Percentiles rank a stretch among this genome's conserved stretches.
These are phyloP conservation scores for Rhimphoctona megacephalus DNA, from an alignment of 2,888 invertebrate species.

Conservation along the genomic window DNA sequence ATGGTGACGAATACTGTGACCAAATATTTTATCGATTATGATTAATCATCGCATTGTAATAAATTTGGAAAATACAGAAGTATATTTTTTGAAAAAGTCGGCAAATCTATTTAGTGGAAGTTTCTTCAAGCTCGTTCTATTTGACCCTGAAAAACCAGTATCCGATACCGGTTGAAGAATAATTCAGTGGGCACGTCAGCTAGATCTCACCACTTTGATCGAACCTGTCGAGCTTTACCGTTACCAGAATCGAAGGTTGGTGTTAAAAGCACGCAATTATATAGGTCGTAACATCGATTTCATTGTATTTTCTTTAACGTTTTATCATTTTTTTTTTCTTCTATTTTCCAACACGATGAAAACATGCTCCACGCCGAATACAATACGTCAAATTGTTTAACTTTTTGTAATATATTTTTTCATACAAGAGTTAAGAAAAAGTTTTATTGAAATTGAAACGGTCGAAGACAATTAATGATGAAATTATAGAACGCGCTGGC, in stretches of 20 bases:
- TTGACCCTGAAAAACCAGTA: slow-evolving; percentile 48
- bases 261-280: slow-evolving; percentile 43
- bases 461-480: no score
- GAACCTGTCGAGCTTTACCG: slow-evolving; percentile 64
- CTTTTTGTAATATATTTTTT: no score
- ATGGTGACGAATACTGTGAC: no score
- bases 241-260: slow-evolving; percentile 62
- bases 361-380: no score
- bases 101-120: background rate
- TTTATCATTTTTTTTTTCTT: no score
- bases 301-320: background rate
- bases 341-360: no score
- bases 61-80: background rate
- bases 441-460: no score
- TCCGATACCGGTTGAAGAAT: slow-evolving; percentile 54
- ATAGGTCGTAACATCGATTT: slow-evolving; percentile 10
- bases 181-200: slow-evolving; percentile 65
- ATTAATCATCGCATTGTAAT: background rate
- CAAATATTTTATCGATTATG: no score
- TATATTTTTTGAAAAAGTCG: slow-evolving; percentile 13
- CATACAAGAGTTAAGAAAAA: no score
- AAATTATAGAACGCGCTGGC: background rate
- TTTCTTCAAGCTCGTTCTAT: slow-evolving; percentile 21
- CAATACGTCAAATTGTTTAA: background rate
- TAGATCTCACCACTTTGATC: slow-evolving; percentile 65